Evolutionary conservation across 2,113 vertebrate genomes (phyloP).

Genomic region (Noctilio leporinus): DNA sequence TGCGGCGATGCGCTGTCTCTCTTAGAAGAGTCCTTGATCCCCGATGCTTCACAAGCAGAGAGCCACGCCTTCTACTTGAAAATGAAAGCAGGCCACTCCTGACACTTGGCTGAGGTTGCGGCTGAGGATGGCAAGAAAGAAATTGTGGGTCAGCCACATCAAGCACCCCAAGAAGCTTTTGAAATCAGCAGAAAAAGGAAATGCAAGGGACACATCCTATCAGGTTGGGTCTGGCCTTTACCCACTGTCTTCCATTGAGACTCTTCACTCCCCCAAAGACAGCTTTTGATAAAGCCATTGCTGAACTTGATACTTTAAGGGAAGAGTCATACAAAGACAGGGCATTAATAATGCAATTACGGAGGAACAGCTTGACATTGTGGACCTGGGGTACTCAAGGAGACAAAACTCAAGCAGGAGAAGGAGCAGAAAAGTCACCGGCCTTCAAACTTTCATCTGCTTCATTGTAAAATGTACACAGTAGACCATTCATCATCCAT

Average conservation of each 20-base stretch:
- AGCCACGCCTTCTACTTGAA: constrained; percentile 98
- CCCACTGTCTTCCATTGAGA: constrained; percentile 97
- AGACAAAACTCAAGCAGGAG: not conserved
- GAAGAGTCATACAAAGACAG: constrained; percentile 99
- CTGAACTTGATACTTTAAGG: constrained; percentile 93
- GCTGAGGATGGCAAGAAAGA: constrained; percentile 84
- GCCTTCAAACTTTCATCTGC: not conserved
- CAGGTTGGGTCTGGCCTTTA: constrained; percentile 95
- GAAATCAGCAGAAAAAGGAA: no score
- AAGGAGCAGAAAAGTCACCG: not conserved
- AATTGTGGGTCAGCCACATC: constrained; percentile 85
- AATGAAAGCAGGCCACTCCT: constrained; percentile 98
- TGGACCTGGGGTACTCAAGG: not conserved
- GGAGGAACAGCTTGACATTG: constrained; percentile 95
- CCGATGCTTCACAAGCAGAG: constrained; percentile 85
- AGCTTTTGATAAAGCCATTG: constrained; percentile 96
- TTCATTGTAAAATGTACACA: not conserved
- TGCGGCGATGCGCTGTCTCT: constrained; percentile 92
- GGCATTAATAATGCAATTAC: constrained; percentile 99
- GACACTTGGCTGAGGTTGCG: constrained; percentile 95
- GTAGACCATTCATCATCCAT: not conserved
- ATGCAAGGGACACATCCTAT: constrained; percentile 94
- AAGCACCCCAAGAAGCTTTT: constrained; percentile 82
- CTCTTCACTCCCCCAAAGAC: constrained; percentile 86
- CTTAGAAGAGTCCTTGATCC: constrained; percentile 86